Evolutionary conservation across 2,113 vertebrate species (phyloP).

Genomic region (Gopherus evgoodei): DNA sequence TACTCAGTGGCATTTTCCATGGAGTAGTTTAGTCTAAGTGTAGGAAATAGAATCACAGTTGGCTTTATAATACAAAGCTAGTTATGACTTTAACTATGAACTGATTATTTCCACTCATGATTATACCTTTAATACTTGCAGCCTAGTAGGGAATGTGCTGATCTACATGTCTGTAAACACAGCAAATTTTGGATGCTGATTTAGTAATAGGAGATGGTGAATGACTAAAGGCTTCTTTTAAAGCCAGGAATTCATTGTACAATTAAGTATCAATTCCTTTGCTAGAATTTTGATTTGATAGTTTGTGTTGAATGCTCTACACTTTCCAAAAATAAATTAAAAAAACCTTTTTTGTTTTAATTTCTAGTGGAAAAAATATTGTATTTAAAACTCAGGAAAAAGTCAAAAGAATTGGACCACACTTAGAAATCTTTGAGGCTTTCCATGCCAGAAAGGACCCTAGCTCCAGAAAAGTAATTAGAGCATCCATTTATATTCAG

Average conservation of each 20-base stretch:
- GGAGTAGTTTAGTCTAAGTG: constrained; percentile 30
- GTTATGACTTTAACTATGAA: constrained; percentile 7
- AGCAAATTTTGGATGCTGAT: constrained; percentile 32
- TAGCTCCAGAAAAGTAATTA: neutral
- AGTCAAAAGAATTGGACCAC: constrained; percentile 57
- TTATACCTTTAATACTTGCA: neutral
- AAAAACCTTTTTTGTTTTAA: neutral
- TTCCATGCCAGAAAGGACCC: neutral
- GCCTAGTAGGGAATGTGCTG: constrained; percentile 7
- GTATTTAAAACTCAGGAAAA: constrained; percentile 38
- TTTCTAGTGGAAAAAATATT: neutral
- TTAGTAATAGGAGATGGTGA: constrained; percentile 51
- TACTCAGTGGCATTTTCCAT: constrained; percentile 11
- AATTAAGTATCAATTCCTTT: constrained; percentile 1
- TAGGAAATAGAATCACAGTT: constrained; percentile 22
- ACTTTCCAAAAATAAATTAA: neutral
- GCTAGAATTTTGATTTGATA: neutral
- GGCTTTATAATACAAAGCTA: neutral
- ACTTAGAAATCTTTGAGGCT: constrained; percentile 52
- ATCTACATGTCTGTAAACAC: constrained; percentile 14
- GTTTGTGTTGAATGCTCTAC: neutral
- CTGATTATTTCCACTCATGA: neutral
- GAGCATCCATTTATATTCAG: constrained; percentile 27
- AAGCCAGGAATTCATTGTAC: constrained; percentile 16
- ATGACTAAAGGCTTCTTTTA: constrained; percentile 36